These are phyloP conservation scores for Novumbra hubbsi DNA, from an alignment of 2,797 vertebrate genomes.

Conservation along the genomic window DNA sequence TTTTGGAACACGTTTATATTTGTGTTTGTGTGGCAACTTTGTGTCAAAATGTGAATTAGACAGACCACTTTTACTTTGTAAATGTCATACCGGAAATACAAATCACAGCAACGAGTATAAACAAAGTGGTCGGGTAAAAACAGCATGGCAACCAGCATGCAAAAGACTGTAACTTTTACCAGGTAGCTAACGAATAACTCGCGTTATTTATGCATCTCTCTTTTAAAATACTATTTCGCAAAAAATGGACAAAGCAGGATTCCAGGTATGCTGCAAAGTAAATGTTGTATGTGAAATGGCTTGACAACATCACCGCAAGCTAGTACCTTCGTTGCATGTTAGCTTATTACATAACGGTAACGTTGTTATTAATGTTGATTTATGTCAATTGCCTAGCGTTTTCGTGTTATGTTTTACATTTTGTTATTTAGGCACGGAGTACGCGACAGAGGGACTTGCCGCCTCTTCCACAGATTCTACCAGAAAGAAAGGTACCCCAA, in stretches of 20 bases:
- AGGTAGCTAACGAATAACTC: not conserved
- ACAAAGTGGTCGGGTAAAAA: not conserved
- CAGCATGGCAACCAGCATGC: not conserved
- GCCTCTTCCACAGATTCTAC: slow-evolving; percentile 58
- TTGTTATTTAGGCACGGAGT: slow-evolving; percentile 26
- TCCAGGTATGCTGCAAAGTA: not conserved
- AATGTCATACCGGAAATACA: not conserved
- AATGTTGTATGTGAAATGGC: not conserved
- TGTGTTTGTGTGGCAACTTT: not conserved
- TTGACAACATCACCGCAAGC: too few relatives aligned
- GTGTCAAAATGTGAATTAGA: not conserved
- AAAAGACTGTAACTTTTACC: not conserved
- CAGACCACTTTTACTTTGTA: not conserved
- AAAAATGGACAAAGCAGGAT: slow-evolving; percentile 19
- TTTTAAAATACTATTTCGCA: not conserved
- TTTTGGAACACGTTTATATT: not conserved
- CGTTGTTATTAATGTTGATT: not conserved
- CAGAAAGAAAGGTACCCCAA: too few relatives aligned
- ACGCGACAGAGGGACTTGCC: slow-evolving; percentile 67
- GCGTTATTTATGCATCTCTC: not conserved
- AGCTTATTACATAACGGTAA: too few relatives aligned
- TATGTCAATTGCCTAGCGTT: not conserved
- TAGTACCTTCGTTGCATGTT: too few relatives aligned
- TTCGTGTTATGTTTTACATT: not conserved
- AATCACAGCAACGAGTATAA: not conserved